Percentiles rank a stretch among this genome's conserved stretches.
These are phyloP conservation scores for Parotocinclus haroldoi DNA, from an alignment of 2,797 vertebrate genomes.

Conservation along the genomic window DNA sequence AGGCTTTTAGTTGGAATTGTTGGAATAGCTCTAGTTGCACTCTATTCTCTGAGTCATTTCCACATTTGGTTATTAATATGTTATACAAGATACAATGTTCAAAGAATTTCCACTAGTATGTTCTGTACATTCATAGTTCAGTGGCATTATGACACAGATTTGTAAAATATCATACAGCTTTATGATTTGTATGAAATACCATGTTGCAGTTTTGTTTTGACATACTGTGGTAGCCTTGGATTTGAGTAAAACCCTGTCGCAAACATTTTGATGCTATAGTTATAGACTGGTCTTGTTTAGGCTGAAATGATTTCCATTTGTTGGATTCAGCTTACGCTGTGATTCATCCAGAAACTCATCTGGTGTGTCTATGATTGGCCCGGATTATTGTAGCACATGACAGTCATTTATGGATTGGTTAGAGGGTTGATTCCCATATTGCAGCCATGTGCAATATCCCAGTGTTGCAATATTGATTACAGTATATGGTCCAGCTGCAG, in stretches of 20 bases:
- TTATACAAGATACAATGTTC: too few species aligned
- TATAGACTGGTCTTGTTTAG: not conserved
- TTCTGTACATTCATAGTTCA: too few species aligned
- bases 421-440: not conserved
- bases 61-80: too few species aligned
- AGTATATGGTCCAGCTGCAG: too few species aligned
- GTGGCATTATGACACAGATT: too few species aligned
- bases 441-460: not conserved
- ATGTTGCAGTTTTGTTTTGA: too few species aligned
- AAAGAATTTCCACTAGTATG: too few species aligned
- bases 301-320: conserved; percentile 7
- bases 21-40: not conserved
- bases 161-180: too few species aligned
- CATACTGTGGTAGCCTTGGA: too few species aligned
- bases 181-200: too few species aligned
- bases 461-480: not conserved
- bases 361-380: conserved; percentile 17
- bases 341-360: conserved; percentile 16
- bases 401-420: conserved; percentile 7
- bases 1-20: conserved; percentile 1
- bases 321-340: not conserved
- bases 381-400: conserved; percentile 2
- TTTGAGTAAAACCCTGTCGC: not conserved
- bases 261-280: not conserved
- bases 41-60: too few species aligned